Evolutionary conservation across 2,888 invertebrate species (phyloP).

Genomic region (Drosophila multiciliata): DNA sequence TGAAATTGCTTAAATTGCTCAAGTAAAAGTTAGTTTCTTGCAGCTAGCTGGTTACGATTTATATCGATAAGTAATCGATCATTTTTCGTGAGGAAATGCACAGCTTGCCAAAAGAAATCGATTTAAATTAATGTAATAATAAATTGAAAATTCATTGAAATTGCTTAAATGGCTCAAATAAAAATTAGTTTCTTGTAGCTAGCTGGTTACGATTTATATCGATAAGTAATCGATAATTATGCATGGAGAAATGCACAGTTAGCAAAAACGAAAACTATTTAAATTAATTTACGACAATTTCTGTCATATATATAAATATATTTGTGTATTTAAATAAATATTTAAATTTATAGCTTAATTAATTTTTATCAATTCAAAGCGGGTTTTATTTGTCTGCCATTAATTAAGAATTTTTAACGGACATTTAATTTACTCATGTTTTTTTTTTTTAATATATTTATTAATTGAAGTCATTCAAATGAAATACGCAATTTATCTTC

Average conservation of each 20-base stretch:
- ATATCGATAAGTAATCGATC: not conserved
- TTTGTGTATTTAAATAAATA: not conserved
- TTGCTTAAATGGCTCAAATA: not conserved
- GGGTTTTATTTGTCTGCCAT: not conserved
- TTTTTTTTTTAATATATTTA: not conserved
- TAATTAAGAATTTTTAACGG: not conserved
- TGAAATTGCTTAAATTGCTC: not conserved
- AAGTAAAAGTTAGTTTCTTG: not conserved
- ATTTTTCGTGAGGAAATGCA: not conserved
- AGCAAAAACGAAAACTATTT: too few species aligned
- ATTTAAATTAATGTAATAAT: too few species aligned
- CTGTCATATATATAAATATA: not conserved
- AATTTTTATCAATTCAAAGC: not conserved
- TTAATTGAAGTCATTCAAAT: not conserved
- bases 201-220: not conserved
- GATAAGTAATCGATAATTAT: not conserved
- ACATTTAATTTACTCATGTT: not conserved
- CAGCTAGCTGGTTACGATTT: not conserved
- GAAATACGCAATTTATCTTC: not conserved
- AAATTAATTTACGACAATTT: not conserved
- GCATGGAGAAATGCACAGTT: not conserved
- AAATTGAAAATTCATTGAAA: not conserved
- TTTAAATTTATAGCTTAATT: not conserved
- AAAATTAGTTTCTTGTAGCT: not conserved
- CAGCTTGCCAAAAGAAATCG: not conserved